Evolutionary conservation across 1,140 invertebrate genomes (phyloP).

Genomic region (Phymorhynchus buccinoides): DNA sequence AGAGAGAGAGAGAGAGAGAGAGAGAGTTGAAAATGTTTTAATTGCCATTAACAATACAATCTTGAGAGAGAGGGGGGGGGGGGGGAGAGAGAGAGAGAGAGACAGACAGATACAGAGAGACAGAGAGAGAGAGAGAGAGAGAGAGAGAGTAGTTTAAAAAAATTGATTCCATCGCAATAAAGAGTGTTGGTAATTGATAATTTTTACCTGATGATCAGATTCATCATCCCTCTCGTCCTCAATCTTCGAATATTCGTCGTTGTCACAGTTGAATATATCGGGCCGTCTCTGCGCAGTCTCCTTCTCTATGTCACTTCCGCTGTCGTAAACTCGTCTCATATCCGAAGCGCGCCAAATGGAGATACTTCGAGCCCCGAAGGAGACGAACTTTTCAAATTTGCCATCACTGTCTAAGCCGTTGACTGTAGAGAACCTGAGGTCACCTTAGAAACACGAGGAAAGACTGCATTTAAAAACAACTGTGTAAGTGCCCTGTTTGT

Average conservation of each 20-base stretch:
- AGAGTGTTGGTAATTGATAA: no score
- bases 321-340: slow-evolving; percentile 52
- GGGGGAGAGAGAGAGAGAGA: no score
- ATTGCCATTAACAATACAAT: no score
- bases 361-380: slow-evolving; percentile 49
- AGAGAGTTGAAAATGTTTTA: no score
- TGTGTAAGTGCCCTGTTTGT: no score
- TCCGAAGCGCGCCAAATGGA: slow-evolving; percentile 45
- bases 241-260: background rate
- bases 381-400: slow-evolving; percentile 43
- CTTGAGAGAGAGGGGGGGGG: no score
- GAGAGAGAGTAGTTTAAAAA: no score
- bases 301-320: slow-evolving; percentile 44
- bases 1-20: no score
- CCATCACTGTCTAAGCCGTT: slow-evolving; percentile 38
- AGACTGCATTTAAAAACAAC: no score
- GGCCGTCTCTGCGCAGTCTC: slow-evolving; percentile 7
- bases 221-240: background rate
- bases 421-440: slow-evolving; percentile 9
- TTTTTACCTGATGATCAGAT: slow-evolving; percentile 20
- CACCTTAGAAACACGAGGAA: slow-evolving; percentile 2
- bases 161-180: no score
- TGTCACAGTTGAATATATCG: slow-evolving; percentile 46
- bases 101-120: no score
- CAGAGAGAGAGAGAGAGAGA: no score